Percentiles rank a stretch among this genome's conserved stretches.
These are phyloP conservation scores for Edolisoma coerulescens DNA, from an alignment of 2,113 vertebrate genomes.

Conservation along the genomic window DNA sequence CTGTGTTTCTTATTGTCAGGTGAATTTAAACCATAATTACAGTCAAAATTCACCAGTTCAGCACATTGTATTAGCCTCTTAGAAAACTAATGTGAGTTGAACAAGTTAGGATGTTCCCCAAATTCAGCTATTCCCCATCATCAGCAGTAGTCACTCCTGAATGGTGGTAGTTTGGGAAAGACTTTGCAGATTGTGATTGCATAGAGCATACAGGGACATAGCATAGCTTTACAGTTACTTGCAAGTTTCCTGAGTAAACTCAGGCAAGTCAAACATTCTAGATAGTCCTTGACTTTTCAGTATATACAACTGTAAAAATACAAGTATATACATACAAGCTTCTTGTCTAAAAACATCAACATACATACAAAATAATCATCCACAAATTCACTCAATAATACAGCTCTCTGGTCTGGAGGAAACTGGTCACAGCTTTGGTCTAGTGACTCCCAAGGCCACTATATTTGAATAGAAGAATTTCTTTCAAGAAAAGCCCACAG, in stretches of 20 bases:
- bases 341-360: neutral
- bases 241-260: neutral
- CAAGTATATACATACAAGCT: neutral
- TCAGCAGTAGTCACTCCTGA: neutral
- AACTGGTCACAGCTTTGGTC: neutral
- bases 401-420: neutral
- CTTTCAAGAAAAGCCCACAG: accelerated
- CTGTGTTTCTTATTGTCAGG: neutral
- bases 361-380: neutral
- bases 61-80: neutral
- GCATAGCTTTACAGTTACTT: neutral
- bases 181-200: neutral
- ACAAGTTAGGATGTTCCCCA: neutral
- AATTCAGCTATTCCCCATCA: neutral
- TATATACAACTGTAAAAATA: neutral
- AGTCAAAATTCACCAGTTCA: neutral
- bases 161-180: neutral
- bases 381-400: neutral
- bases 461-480: neutral
- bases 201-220: accelerated
- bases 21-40: neutral
- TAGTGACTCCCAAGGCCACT: neutral
- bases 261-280: neutral
- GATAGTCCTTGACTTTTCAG: neutral
- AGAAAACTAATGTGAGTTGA: neutral